These are phyloP conservation scores for Galerucella pusilla DNA, from an alignment of 2,888 invertebrate genomes.

Conservation along the genomic window DNA sequence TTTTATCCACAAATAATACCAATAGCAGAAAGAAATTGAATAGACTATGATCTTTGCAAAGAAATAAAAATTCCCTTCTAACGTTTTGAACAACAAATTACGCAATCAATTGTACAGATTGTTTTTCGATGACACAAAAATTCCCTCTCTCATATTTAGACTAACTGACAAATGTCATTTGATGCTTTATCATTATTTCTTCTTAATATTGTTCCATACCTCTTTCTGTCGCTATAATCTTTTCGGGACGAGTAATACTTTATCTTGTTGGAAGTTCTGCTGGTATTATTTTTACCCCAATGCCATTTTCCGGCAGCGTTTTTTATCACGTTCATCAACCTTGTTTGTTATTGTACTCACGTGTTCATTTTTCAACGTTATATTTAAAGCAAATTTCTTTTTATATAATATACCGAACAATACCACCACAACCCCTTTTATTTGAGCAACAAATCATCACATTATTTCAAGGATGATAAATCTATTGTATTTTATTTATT, in stretches of 20 bases:
- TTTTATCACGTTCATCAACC: constrained; percentile 3
- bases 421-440: not conserved
- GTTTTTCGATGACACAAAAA: not conserved
- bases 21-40: too few species aligned
- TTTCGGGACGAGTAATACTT: not conserved
- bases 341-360: constrained; percentile 1
- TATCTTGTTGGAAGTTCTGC: not conserved
- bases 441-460: not conserved
- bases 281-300: not conserved
- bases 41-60: too few species aligned
- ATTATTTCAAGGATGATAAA: not conserved
- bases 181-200: not conserved
- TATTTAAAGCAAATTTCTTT: not conserved
- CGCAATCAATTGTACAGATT: too few species aligned
- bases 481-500: not conserved
- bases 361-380: constrained; percentile 8
- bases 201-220: not conserved
- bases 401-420: not conserved
- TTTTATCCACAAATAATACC: too few species aligned
- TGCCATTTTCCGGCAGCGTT: not conserved
- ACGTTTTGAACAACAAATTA: too few species aligned
- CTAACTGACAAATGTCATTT: not conserved
- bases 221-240: not conserved
- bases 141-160: not conserved
- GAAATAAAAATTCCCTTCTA: too few species aligned